Base-by-base conservation (phyloP, 2,113 vertebrate species). In the Tricholaema leucomelas region DNA sequence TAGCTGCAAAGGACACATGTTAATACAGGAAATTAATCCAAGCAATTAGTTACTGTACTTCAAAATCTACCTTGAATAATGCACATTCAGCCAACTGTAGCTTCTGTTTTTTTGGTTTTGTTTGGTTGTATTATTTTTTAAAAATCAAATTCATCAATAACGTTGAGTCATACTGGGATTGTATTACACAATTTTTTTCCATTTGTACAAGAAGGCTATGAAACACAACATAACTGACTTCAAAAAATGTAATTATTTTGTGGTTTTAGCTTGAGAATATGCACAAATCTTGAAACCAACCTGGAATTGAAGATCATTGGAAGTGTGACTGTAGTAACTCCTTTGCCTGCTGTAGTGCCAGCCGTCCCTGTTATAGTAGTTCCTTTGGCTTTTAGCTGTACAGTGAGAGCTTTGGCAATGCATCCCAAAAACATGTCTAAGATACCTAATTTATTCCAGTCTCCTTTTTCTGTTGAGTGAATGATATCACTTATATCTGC, bases 251-350 rank as follows among this genome's bases (percentile, higher is more conserved):
- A 46, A 63, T 76, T 66, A 12, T 67, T 64, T 46, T 54, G 8
- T 50, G 33, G 9, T 6, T 73, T 88, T 75, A 91, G 35, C 25
- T 87, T 65, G 27, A 82, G n/a, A 91, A 38, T 7, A 55, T 44
- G 61, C 42, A 64, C 0, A 1, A 48, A 25, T 36, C 64, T 82
- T 89, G 36, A 77, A 87, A 96, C 97, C 69, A 85, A 99, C 99
- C 99, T 99, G 94, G 99, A 99, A 97, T 99, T 99, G 97, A 99
- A 99, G 97, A 99, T 99, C 98, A 99, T 99, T 23, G 99, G 99
- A 87, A 99, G 97, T 0, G 99, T 99, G 90, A 99, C 99, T 2
- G 99, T 99, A 48, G 99, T 99, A 86, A 99, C 99, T n/a, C 99
- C 99, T 98, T 99, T 99, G 70, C 99, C 98, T 50, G 98, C 99